Percentiles rank a stretch among this genome's conserved stretches.
Conservation (phyloP, 2,888 invertebrate genomes). For the Brachynemurus nebulosus region DNA sequence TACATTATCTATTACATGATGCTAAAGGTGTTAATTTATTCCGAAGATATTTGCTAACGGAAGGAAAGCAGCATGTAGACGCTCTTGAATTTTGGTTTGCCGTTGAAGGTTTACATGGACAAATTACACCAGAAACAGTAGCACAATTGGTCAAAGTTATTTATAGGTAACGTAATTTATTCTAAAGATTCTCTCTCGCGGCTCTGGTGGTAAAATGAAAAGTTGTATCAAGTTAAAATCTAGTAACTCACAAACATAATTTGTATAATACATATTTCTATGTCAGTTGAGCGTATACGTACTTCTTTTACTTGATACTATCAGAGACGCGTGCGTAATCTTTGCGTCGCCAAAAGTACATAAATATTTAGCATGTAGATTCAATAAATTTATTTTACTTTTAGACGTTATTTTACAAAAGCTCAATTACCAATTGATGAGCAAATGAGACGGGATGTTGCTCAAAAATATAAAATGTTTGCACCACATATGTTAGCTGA, state of each 20-base stretch:
- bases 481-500: conserved; percentile 48
- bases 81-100: conserved; percentile 90
- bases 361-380: too few species aligned
- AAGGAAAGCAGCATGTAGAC: conserved; percentile 64
- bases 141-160: conserved; percentile 69
- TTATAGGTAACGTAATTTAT: conserved; percentile 66
- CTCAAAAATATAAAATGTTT: conserved; percentile 55
- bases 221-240: too few species aligned
- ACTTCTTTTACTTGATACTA: too few species aligned
- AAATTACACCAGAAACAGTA: conserved; percentile 55
- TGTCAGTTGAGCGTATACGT: too few species aligned
- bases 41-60: conserved; percentile 65
- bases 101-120: conserved; percentile 73
- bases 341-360: too few species aligned
- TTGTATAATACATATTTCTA: too few species aligned
- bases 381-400: too few species aligned
- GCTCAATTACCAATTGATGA: conserved; percentile 70
- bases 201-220: too few species aligned
- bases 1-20: conserved; percentile 75
- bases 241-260: too few species aligned
- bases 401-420: conserved; percentile 58
- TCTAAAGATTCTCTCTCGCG: too few species aligned
- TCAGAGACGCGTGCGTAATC: too few species aligned
- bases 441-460: conserved; percentile 64
- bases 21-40: conserved; percentile 81